A percentile compares a stretch with the other conserved stretches of the same genome.
Conservation (phyloP, 2,113 vertebrate genomes). For the Emydura subglobosa region DNA sequence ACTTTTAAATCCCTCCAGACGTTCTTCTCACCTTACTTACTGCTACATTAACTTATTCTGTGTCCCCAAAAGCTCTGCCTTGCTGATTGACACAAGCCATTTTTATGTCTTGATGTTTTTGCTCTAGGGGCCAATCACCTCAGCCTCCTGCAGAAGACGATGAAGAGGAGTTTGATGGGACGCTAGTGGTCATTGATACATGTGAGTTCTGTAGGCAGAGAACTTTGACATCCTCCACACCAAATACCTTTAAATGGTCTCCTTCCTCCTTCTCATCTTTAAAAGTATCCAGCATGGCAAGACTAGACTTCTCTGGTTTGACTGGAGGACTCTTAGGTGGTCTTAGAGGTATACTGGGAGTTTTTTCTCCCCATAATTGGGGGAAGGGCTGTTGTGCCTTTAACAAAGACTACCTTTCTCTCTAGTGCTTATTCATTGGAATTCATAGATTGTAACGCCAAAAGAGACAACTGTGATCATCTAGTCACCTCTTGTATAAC, state of each 20-base stretch:
- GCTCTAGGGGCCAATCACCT: conserved; percentile 86
- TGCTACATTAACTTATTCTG: not conserved
- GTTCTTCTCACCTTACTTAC: not conserved
- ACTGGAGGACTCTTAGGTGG: not conserved
- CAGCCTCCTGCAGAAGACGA: conserved; percentile 91
- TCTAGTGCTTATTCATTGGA: not conserved
- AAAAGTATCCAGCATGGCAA: not conserved
- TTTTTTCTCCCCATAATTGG: not conserved
- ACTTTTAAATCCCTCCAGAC: not conserved
- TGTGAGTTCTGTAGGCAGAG: conserved; percentile 79
- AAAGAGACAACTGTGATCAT: not conserved
- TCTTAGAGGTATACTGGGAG: not conserved
- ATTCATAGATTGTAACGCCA: not conserved
- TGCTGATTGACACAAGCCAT: not conserved
- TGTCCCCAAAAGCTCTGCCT: not conserved
- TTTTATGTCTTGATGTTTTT: not conserved
- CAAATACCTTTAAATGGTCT: not conserved
- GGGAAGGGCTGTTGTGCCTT: not conserved
- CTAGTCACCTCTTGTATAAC: not conserved
- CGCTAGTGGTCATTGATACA: conserved; percentile 88
- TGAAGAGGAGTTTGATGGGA: conserved; percentile 90
- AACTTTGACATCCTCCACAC: fast-evolving
- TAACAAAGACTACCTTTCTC: not conserved
- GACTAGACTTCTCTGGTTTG: not conserved
- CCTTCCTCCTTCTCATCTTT: not conserved